Percentiles rank a stretch among this genome's conserved stretches.
Evolutionary conservation across 2,797 vertebrate species (phyloP).

Genomic region (Pagetopsis macropterus): DNA sequence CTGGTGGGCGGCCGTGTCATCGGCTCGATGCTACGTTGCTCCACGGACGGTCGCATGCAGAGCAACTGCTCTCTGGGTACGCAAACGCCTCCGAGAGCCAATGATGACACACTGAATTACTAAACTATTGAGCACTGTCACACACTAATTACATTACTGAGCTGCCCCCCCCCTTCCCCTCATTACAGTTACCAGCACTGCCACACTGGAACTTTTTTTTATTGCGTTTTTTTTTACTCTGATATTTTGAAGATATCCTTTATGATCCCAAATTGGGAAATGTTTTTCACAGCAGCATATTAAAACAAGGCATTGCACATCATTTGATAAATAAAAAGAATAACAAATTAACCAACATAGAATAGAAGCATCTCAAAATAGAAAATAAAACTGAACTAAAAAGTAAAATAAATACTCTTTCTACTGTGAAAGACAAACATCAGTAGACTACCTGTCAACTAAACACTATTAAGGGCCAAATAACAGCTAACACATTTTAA

Average conservation of each 20-base stretch:
- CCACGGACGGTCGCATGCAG: slow-evolving; percentile 94
- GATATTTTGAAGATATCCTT: no score
- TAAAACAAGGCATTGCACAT: no score
- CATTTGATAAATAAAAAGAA: no score
- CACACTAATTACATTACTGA: neutral
- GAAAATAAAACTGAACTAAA: neutral
- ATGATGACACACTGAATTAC: neutral
- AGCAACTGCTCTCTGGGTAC: slow-evolving; percentile 93
- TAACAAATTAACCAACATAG: no score
- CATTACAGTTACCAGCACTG: neutral
- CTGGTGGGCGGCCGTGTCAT: slow-evolving; percentile 91
- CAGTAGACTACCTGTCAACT: no score
- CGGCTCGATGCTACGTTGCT: slow-evolving; percentile 92
- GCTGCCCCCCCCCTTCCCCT: neutral
- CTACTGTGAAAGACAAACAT: neutral
- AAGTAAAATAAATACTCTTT: neutral
- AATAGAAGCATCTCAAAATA: no score
- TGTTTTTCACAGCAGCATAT: no score
- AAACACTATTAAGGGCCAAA: no score
- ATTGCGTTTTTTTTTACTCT: no score
- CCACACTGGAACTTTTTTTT: neutral
- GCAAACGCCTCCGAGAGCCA: slow-evolving; percentile 26
- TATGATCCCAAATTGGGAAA: no score
- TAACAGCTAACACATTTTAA: no score
- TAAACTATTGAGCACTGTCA: neutral